Conservation (phyloP, 2,113 vertebrate genomes). For the Xenopus tropicalis region UCB_Xtro_10.0 CM004449.2:100414501-100415000, state of each 20-base stretch:
- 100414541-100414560: background rate
- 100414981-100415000: constrained; percentile 53
- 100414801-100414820: constrained; percentile 60
- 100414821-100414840: constrained; percentile 58
- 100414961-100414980: constrained; percentile 34
- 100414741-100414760: constrained; percentile 57
- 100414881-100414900: constrained; percentile 73
- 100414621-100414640: constrained; percentile 41
- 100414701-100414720: constrained; percentile 47
- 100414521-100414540: too few species aligned
- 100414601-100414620: constrained; percentile 13
- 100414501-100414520: too few species aligned
- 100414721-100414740: constrained; percentile 52
- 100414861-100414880: constrained; percentile 71
- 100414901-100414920: constrained; percentile 73
- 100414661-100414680: constrained; percentile 41
- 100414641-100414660: constrained; percentile 40
- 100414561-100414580: constrained; percentile 15
- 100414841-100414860: constrained; percentile 69
- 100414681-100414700: constrained; percentile 55
- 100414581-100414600: constrained; percentile 16
- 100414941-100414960: constrained; percentile 53
- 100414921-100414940: constrained; percentile 74
- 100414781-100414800: constrained; percentile 53
- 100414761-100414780: constrained; percentile 56